These are phyloP conservation scores for Pteronotus mesoamericanus DNA, from an alignment of 2,797 vertebrate species.

Conservation along the genomic window DNA sequence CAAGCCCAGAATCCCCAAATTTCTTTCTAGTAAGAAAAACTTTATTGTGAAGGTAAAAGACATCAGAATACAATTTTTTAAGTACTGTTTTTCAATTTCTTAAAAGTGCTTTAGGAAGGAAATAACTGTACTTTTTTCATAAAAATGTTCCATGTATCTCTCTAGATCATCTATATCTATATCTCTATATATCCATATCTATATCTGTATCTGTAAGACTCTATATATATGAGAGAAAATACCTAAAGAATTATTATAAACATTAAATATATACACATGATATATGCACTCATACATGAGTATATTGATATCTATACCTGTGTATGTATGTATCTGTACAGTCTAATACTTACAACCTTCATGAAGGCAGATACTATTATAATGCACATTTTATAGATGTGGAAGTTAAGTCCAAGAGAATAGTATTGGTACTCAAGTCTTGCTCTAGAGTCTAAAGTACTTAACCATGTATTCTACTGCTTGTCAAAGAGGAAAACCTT, in stretches of 20 bases:
- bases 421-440: background rate
- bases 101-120: background rate
- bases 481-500: background rate
- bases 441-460: background rate
- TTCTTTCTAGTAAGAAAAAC: background rate
- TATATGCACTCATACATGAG: too few species aligned
- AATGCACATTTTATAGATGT: background rate
- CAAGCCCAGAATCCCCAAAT: background rate
- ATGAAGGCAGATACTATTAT: background rate
- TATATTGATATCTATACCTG: too few species aligned
- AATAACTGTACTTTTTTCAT: background rate
- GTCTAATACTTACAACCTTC: background rate
- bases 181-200: background rate
- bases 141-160: background rate
- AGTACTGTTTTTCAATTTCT: background rate
- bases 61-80: background rate
- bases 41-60: background rate
- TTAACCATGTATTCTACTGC: background rate
- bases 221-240: background rate
- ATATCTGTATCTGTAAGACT: background rate
- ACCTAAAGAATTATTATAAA: too few species aligned
- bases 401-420: background rate
- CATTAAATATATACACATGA: too few species aligned
- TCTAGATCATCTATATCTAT: background rate
- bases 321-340: background rate